Percentiles rank a stretch among this genome's conserved stretches.
Conservation (phyloP, 2,888 invertebrate genomes). For the Caenorhabditis japonica region DNA sequence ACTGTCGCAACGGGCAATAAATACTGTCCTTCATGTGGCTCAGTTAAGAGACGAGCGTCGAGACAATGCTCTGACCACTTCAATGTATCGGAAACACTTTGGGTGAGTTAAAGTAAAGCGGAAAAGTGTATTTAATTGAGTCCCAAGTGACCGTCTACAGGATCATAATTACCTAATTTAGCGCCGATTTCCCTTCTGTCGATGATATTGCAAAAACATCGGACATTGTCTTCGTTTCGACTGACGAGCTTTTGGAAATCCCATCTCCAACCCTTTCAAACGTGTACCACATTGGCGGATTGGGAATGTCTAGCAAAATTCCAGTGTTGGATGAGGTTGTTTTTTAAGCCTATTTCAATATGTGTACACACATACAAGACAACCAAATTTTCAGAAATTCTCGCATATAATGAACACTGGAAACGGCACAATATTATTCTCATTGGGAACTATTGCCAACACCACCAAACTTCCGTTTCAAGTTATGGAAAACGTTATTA, state of each 20-base stretch:
- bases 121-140: too few species aligned
- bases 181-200: conserved; percentile 60
- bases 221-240: conserved; percentile 65
- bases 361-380: too few species aligned
- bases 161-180: too few species aligned
- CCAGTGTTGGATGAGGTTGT: conserved; percentile 26
- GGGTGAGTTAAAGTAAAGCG: too few species aligned
- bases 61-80: conserved; percentile 15
- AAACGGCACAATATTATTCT: conserved; percentile 62
- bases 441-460: conserved; percentile 65
- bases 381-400: conserved; percentile 40
- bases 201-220: conserved; percentile 53
- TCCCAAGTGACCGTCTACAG: too few species aligned
- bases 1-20: conserved; percentile 33
- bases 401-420: conserved; percentile 51
- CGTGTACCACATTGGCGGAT: conserved; percentile 65
- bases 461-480: conserved; percentile 54
- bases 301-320: conserved; percentile 26
- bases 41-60: conserved; percentile 29
- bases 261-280: conserved; percentile 63
- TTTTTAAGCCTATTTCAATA: not conserved
- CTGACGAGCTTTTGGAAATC: conserved; percentile 66
- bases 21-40: conserved; percentile 19
- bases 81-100: conserved; percentile 42
- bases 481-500: conserved; percentile 59